Evolutionary conservation across 2,888 invertebrate genomes (phyloP).

Genomic region (Gandaritis pyraliata): DNA sequence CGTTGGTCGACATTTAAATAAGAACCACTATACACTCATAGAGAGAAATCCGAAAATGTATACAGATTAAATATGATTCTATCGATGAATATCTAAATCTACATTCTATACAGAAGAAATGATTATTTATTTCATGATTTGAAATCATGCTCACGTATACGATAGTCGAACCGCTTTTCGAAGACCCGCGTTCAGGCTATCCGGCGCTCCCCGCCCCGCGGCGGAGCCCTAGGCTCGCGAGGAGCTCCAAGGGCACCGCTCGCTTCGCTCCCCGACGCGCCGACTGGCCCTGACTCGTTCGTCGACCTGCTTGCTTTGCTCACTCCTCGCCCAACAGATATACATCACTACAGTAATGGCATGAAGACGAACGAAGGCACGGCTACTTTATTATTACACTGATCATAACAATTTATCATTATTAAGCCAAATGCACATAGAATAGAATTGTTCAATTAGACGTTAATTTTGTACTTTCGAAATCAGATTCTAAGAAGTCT

Average conservation of each 20-base stretch:
- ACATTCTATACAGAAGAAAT: slow-evolving; percentile 80
- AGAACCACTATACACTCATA: slow-evolving; percentile 84
- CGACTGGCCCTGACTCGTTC: slow-evolving; percentile 46
- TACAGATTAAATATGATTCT: slow-evolving; percentile 83
- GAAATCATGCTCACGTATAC: slow-evolving; percentile 82
- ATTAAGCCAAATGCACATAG: slow-evolving; percentile 81
- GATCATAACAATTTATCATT: slow-evolving; percentile 60
- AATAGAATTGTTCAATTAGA: slow-evolving; percentile 77
- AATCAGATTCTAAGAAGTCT: slow-evolving; percentile 84
- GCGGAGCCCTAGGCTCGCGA: not conserved
- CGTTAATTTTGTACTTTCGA: slow-evolving; percentile 83
- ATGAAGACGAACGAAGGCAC: slow-evolving; percentile 82
- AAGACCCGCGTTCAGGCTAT: slow-evolving; percentile 72
- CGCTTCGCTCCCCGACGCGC: not conserved
- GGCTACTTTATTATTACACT: slow-evolving; percentile 74
- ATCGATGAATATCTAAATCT: slow-evolving; percentile 81
- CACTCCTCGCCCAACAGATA: slow-evolving; percentile 42
- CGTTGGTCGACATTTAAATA: slow-evolving; percentile 84
- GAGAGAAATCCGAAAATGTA: slow-evolving; percentile 84
- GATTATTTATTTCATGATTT: slow-evolving; percentile 78
- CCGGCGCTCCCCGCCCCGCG: slow-evolving; percentile 49
- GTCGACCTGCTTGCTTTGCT: slow-evolving; percentile 44
- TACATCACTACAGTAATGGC: slow-evolving; percentile 50
- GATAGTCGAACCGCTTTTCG: slow-evolving; percentile 80
- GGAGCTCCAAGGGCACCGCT: not conserved